These are phyloP conservation scores for Ips nitidus DNA, from an alignment of 1,140 invertebrate genomes.

Conservation along the genomic window DNA sequence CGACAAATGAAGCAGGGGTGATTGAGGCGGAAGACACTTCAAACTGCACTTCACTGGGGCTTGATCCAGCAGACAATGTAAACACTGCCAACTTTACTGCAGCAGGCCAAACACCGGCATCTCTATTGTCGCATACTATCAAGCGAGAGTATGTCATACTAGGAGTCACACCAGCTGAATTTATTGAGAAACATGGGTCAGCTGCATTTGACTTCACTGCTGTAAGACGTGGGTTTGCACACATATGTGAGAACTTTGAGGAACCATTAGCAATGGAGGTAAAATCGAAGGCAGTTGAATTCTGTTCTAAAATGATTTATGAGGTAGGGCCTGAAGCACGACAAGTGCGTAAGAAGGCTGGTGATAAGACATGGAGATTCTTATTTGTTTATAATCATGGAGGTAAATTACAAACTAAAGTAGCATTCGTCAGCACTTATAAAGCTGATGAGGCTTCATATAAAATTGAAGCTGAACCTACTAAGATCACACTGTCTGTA, in stretches of 20 bases:
- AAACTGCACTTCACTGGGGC: neutral
- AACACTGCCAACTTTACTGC: neutral
- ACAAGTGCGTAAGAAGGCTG: constrained; percentile 2
- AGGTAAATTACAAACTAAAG: neutral
- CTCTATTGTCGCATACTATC: neutral
- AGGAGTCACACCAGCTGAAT: neutral
- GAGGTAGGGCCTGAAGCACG: constrained; percentile 9
- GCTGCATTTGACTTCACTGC: neutral
- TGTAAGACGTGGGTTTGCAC: neutral
- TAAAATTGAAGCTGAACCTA: neutral
- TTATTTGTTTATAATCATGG: neutral
- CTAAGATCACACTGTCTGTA: neutral
- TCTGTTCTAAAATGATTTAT: constrained; percentile 12
- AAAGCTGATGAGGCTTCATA: neutral
- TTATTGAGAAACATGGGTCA: neutral
- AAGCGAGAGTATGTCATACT: neutral
- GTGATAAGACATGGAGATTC: constrained; percentile 9
- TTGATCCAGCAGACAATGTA: too few relatives aligned
- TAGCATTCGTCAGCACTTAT: neutral
- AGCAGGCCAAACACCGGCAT: neutral
- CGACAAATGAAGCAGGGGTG: too few relatives aligned
- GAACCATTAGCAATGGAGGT: too few relatives aligned
- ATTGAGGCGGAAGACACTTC: too few relatives aligned
- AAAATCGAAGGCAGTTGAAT: constrained; percentile 2
- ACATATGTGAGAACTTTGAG: neutral